Percentiles rank a stretch among this genome's conserved stretches.
Conservation (phyloP, 2,888 invertebrate genomes). For the Nomada flava region DNA sequence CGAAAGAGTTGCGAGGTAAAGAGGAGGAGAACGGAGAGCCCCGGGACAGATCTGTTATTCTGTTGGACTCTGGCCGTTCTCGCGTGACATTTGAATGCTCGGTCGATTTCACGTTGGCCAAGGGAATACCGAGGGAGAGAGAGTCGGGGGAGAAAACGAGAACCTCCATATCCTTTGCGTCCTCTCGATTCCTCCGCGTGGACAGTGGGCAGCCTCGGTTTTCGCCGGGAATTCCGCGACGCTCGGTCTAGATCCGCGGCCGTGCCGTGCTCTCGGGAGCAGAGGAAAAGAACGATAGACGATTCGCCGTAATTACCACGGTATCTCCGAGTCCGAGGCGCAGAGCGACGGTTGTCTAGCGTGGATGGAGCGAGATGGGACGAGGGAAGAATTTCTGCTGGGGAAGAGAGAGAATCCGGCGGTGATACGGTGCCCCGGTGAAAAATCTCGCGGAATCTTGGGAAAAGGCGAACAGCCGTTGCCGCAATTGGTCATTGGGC, state of each 20-base stretch:
- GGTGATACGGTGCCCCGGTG: slow-evolving; percentile 65
- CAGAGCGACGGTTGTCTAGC: slow-evolving; percentile 36
- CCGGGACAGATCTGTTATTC: slow-evolving; percentile 82
- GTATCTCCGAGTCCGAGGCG: slow-evolving; percentile 58
- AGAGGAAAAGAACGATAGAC: slow-evolving; percentile 7
- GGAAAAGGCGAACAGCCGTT: slow-evolving; percentile 73
- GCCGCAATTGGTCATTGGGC: slow-evolving; percentile 80
- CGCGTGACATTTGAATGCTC: slow-evolving; percentile 83
- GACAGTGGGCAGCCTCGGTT: neutral
- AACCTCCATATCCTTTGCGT: slow-evolving; percentile 27
- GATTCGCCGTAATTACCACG: slow-evolving; percentile 62
- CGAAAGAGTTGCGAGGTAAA: slow-evolving; percentile 33
- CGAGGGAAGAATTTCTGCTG: slow-evolving; percentile 60
- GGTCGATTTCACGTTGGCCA: slow-evolving; percentile 67
- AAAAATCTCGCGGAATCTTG: slow-evolving; percentile 76
- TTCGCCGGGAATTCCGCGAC: slow-evolving; percentile 25
- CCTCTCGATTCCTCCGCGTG: neutral
- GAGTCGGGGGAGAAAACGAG: slow-evolving; percentile 41
- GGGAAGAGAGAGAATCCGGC: slow-evolving; percentile 68
- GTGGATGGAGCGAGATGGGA: slow-evolving; percentile 37
- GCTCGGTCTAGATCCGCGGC: slow-evolving; percentile 27
- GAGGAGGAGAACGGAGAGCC: slow-evolving; percentile 56
- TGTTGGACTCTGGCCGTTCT: slow-evolving; percentile 77
- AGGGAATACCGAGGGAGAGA: slow-evolving; percentile 37
- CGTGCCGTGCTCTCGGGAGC: neutral